These are phyloP conservation scores for Sepioteuthis lessoniana DNA, from an alignment of 2,888 invertebrate genomes.

Conservation along the genomic window DNA sequence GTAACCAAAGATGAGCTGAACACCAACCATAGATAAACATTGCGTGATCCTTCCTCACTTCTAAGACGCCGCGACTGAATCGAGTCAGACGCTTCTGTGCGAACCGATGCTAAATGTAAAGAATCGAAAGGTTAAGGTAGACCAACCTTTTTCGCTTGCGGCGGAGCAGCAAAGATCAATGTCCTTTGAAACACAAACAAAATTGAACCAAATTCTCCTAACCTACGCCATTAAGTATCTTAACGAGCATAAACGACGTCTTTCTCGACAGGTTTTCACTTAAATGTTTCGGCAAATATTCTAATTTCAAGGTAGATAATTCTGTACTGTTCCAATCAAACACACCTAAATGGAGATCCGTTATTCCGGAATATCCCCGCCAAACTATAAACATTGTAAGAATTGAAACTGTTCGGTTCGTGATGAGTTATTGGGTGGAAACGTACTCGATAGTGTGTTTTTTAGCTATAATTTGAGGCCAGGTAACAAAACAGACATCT, in stretches of 20 bases:
- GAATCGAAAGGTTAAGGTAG: neutral
- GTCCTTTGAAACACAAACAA: neutral
- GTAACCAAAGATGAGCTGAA: neutral
- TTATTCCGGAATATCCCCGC: too few relatives aligned
- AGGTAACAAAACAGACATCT: too few relatives aligned
- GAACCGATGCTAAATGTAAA: neutral
- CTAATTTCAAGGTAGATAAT: too few relatives aligned
- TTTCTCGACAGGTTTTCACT: too few relatives aligned
- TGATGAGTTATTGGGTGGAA: too few relatives aligned
- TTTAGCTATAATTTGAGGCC: too few relatives aligned
- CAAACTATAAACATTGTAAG: too few relatives aligned
- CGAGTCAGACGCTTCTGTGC: neutral
- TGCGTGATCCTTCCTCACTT: neutral
- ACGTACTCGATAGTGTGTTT: too few relatives aligned
- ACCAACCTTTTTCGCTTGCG: neutral
- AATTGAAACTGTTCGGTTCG: too few relatives aligned
- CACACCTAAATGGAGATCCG: too few relatives aligned
- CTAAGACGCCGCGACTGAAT: neutral
- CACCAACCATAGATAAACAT: neutral
- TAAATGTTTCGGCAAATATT: too few relatives aligned
- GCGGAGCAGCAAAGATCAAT: neutral
- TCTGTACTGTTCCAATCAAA: too few relatives aligned
- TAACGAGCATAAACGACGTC: neutral
- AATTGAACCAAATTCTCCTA: neutral
- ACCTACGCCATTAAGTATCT: neutral